A percentile compares a stretch with the other conserved stretches of the same genome.
Evolutionary conservation across 2,113 vertebrate genomes (phyloP).

Genomic region (Ancistrus triradiatus): DNA sequence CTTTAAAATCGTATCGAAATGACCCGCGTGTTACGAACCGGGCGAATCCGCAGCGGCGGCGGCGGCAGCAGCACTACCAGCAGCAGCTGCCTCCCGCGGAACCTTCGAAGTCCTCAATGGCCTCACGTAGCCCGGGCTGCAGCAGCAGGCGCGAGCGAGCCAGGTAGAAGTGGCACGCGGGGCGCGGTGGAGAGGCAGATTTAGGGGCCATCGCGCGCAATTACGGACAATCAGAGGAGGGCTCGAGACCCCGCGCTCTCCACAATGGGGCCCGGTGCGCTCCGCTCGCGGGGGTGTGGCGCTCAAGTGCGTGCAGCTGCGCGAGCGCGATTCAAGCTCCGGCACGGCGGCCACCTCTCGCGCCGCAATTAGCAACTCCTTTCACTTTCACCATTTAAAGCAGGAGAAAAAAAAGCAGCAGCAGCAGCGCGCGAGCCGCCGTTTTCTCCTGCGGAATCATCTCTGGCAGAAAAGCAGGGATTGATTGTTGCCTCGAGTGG

Average conservation of each 20-base stretch:
- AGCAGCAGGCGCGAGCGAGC: constrained; percentile 50
- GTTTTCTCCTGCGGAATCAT: constrained; percentile 71
- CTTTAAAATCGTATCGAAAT: constrained; percentile 86
- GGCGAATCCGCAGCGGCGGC: not conserved
- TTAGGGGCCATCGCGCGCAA: constrained; percentile 89
- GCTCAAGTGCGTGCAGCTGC: constrained; percentile 99
- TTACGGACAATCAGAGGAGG: constrained; percentile 94
- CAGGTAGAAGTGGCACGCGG: constrained; percentile 89
- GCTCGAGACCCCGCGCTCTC: constrained; percentile 81
- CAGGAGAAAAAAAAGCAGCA: constrained; percentile 39
- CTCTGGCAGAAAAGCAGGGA: constrained; percentile 46
- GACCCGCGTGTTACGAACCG: constrained; percentile 69
- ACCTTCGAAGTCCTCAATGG: not conserved
- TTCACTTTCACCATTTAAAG: constrained; percentile 79
- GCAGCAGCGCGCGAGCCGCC: constrained; percentile 76
- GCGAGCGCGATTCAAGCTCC: constrained; percentile 82
- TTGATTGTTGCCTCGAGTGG: constrained; percentile 65
- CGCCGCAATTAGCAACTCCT: constrained; percentile 91
- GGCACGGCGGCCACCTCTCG: constrained; percentile 75
- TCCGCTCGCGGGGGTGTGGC: constrained; percentile 86
- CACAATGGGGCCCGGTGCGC: constrained; percentile 90
- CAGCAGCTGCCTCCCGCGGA: not conserved
- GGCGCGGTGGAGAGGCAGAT: constrained; percentile 90
- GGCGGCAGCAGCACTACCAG: not conserved
- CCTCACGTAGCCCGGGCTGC: not conserved